Conservation (phyloP, 2,888 invertebrate species). For the Trichopoda pennipes region DNA sequence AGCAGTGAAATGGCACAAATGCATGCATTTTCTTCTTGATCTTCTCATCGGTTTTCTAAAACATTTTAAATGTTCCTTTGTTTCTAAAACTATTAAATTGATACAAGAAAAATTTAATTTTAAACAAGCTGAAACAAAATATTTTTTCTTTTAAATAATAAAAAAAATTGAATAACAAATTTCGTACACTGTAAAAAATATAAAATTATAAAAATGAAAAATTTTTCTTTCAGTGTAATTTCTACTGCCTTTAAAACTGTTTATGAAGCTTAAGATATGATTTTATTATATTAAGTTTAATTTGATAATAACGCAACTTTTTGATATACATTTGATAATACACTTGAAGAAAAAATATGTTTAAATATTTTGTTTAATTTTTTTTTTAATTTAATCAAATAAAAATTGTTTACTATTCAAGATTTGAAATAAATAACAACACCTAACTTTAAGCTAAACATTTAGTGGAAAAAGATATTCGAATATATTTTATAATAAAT, state of each 20-base stretch:
- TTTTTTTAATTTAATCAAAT: background rate
- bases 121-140: too few relatives aligned
- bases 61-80: too few relatives aligned
- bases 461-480: constrained; percentile 51
- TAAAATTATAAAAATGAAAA: background rate
- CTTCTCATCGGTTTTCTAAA: too few relatives aligned
- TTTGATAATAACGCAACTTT: constrained; percentile 51
- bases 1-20: too few relatives aligned
- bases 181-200: too few relatives aligned
- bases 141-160: too few relatives aligned
- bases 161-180: too few relatives aligned
- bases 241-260: constrained; percentile 21
- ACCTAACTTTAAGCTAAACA: constrained; percentile 72
- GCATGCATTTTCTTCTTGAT: too few relatives aligned
- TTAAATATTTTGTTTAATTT: background rate
- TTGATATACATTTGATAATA: constrained; percentile 62
- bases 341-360: constrained; percentile 53
- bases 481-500: constrained; percentile 17
- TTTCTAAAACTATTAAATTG: too few relatives aligned
- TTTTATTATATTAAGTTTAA: background rate
- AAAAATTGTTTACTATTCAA: constrained; percentile 1
- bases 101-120: too few relatives aligned
- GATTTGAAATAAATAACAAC: constrained; percentile 68
- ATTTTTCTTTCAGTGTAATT: background rate
- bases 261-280: constrained; percentile 25